Conservation (phyloP, 2,888 invertebrate species). For the Cantharis flavilabris region DNA sequence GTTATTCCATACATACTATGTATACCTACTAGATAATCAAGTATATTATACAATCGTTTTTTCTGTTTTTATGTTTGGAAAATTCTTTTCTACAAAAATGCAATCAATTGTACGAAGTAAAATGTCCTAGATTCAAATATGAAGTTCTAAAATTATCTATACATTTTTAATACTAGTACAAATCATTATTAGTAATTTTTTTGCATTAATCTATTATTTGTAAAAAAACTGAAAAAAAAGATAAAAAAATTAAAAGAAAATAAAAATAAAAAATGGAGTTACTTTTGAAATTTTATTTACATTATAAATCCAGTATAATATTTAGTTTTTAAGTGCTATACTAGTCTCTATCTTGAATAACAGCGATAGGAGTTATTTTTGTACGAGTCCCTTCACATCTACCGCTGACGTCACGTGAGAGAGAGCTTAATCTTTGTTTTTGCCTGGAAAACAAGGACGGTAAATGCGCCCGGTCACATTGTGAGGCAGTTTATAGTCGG, state of each 20-base stretch:
- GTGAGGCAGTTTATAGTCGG: slow-evolving; percentile 43
- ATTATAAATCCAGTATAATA: not conserved
- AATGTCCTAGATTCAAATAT: not conserved
- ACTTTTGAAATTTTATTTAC: not conserved
- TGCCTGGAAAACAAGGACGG: slow-evolving; percentile 37
- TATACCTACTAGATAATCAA: too few species aligned
- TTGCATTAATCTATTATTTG: not conserved
- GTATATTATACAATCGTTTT: not conserved
- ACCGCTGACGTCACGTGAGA: slow-evolving; percentile 49
- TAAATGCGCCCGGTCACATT: slow-evolving; percentile 46
- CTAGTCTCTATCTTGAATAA: slow-evolving; percentile 44
- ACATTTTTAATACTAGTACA: not conserved
- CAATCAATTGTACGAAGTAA: not conserved
- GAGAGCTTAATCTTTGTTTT: slow-evolving; percentile 35
- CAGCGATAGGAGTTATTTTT: slow-evolving; percentile 52
- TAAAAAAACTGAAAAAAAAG: not conserved
- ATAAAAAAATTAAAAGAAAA: not conserved
- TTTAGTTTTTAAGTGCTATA: slow-evolving; percentile 5
- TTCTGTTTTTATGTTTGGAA: not conserved
- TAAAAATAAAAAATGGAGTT: not conserved
- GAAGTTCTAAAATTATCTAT: not conserved
- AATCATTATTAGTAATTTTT: not conserved
- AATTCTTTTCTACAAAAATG: not conserved
- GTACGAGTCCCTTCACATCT: slow-evolving; percentile 50
- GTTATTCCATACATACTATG: too few species aligned